A percentile compares a stretch with the other conserved stretches of the same genome.
These are phyloP conservation scores for Channallabes apus DNA, from an alignment of 2,797 vertebrate genomes.

Conservation along the genomic window DNA sequence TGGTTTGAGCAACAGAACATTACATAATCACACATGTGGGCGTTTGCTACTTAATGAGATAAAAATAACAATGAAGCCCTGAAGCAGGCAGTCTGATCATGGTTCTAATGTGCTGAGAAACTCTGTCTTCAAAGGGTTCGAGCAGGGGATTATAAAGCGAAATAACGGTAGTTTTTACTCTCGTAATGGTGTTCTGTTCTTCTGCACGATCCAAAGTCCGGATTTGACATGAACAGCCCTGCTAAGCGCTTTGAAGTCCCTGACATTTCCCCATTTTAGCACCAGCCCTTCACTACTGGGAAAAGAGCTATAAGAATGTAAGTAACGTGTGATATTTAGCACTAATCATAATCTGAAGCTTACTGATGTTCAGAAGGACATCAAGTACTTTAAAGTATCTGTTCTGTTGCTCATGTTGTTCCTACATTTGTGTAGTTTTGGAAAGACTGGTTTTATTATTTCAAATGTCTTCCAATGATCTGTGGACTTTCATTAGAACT, in stretches of 20 bases:
- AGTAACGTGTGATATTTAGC: not conserved
- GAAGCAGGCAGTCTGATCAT: no score
- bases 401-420: not conserved
- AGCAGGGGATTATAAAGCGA: no score
- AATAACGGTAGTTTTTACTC: no score
- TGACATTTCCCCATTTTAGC: not conserved
- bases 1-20: not conserved
- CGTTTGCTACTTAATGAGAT: not conserved
- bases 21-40: not conserved
- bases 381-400: not conserved
- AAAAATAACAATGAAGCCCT: no score
- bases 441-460: not conserved
- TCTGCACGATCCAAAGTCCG: no score
- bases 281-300: not conserved
- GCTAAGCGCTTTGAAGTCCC: not conserved
- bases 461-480: not conserved
- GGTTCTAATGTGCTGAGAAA: no score
- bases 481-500: not conserved
- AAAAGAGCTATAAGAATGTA: not conserved
- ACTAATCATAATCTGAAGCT: not conserved
- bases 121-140: no score
- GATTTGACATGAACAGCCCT: no score
- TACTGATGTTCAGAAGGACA: not conserved
- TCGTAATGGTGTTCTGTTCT: no score
- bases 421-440: not conserved